Base-by-base conservation (phyloP, 1,140 invertebrate species). In the Thalassaphorura encarpata region DNA sequence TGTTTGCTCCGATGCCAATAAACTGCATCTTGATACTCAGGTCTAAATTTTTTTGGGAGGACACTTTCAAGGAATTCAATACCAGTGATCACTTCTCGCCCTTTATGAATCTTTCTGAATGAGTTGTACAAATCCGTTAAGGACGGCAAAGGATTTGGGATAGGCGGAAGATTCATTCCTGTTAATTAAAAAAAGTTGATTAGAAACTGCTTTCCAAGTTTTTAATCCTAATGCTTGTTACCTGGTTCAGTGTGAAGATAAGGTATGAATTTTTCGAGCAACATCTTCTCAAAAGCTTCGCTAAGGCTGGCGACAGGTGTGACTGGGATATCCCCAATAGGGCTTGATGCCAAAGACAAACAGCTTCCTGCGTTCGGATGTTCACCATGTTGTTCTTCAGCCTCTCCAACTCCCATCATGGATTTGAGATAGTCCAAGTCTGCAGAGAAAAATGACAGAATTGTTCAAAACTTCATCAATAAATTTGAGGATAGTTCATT, bases 121-220 rank as follows among this genome's bases (percentile, higher is more conserved):
- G 56, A 26, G 3, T 41, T 36, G 31, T 43, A 62, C 19, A 62
- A 39, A 23, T 58, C 56, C 5, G 21, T 29, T 3, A 62, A 21
- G 13, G 52, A 40, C 16, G 60, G 56, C 3, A 62, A 36, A 15
- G 60, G 60, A 42, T 58, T 43, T 1, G 60, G 60, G n/a, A 54
- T 24, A 13, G 23, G 13, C 18, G 60, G 60, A 11, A 62, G 33
- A 42, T 46, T 26, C 23, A 41, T 48, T 33, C 59, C 59, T 51
- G 27, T 28, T 41, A n/a, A 28, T 49, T 0, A 51, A 29, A 29
- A 8, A 43, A 45, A 5, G 1, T 45, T 26, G 15, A 18, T 45
- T 19, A 15, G 15, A 52, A 6, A 45, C 1, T 42, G 1, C 4
- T 27, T 41, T 47, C 39, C 11, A 56, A 8, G 23, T 16, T 46